Evolutionary conservation across 2,888 invertebrate genomes (phyloP).

Genomic region (Platerodrilus igneus): DNA sequence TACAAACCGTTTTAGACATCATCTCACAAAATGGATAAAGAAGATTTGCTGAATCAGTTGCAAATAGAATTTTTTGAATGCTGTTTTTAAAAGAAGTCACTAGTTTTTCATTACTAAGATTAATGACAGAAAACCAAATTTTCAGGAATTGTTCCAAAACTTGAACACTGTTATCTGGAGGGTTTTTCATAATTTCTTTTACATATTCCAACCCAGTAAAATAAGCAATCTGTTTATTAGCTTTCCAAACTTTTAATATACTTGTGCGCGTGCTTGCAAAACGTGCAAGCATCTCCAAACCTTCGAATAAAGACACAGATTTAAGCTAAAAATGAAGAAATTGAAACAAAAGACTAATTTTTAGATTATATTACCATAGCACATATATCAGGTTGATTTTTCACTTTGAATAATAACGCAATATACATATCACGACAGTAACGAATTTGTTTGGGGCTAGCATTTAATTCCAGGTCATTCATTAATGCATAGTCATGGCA

Average conservation of each 20-base stretch:
- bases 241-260: constrained; percentile 54
- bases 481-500: constrained; percentile 41
- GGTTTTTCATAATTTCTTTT: constrained; percentile 53
- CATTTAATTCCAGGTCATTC: constrained; percentile 41
- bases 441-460: constrained; percentile 51
- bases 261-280: constrained; percentile 49
- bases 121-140: constrained; percentile 44
- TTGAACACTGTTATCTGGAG: constrained; percentile 42
- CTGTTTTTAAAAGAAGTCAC: constrained; percentile 37
- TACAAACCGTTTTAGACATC: no score
- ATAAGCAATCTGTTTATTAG: constrained; percentile 53
- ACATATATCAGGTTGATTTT: constrained; percentile 14
- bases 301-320: constrained; percentile 52
- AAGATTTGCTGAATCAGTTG: constrained; percentile 62
- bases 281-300: constrained; percentile 53
- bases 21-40: constrained; percentile 63
- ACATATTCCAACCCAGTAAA: constrained; percentile 55
- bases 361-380: constrained; percentile 5
- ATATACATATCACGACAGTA: constrained; percentile 59
- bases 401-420: constrained; percentile 49
- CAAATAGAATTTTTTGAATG: constrained; percentile 44
- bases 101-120: constrained; percentile 34
- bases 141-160: constrained; percentile 42
- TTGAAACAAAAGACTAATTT: constrained; percentile 13
- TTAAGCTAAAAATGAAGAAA: constrained; percentile 48